Percentiles rank a stretch among this genome's conserved stretches.
These are phyloP conservation scores for Chroicocephalus ridibundus DNA, from an alignment of 2,113 vertebrate genomes.

Conservation along the genomic window DNA sequence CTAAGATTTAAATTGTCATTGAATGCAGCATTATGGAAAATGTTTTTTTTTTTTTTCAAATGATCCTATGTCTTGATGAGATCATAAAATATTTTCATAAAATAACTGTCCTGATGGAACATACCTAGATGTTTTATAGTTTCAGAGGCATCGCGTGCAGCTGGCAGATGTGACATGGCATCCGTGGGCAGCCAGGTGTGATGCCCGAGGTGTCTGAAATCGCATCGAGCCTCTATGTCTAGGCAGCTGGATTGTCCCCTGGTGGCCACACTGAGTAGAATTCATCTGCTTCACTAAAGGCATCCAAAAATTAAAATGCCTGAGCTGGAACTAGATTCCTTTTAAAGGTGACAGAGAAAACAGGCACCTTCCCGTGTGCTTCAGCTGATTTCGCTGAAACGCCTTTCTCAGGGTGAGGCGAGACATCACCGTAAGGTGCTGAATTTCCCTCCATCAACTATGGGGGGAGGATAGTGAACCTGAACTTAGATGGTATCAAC, in stretches of 20 bases:
- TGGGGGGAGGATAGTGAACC: not conserved
- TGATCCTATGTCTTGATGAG: not conserved
- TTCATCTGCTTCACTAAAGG: not conserved
- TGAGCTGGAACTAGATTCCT: not conserved
- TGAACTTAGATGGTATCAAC: not conserved
- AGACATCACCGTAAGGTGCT: not conserved
- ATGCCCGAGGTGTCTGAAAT: slow-evolving; percentile 25
- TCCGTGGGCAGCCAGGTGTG: slow-evolving; percentile 10
- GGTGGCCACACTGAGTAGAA: not conserved
- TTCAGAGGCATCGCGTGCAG: not conserved
- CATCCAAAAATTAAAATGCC: not conserved
- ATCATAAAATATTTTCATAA: not conserved
- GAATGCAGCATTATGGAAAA: not conserved
- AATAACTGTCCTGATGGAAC: not conserved
- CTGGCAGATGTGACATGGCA: not conserved
- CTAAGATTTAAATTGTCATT: not conserved
- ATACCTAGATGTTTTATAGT: not conserved
- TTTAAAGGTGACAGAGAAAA: not conserved
- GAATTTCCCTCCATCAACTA: not conserved
- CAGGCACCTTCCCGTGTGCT: not conserved
- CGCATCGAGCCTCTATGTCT: fast-evolving
- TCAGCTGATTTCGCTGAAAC: not conserved
- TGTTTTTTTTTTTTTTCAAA: not conserved
- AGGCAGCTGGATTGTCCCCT: slow-evolving; percentile 3
- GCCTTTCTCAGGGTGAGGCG: not conserved